Evolutionary conservation across 2,888 invertebrate genomes (phyloP).

Genomic region (Sphaeridia pumilis): DNA sequence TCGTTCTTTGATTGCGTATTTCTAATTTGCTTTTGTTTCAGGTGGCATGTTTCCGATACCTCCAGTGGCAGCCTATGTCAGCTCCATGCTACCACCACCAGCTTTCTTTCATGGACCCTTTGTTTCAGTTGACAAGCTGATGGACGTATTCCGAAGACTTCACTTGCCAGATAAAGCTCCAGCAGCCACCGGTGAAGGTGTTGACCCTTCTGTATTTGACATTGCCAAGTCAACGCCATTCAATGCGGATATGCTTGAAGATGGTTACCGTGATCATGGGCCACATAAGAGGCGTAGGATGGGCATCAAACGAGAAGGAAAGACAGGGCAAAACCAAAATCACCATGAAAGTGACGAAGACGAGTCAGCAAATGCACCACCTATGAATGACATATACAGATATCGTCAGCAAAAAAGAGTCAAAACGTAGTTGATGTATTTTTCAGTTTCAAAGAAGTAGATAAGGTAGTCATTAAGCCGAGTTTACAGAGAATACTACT

Average conservation of each 20-base stretch:
- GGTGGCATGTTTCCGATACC: constrained; percentile 95
- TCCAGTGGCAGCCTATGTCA: constrained; percentile 73
- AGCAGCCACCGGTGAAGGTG: constrained; percentile 57
- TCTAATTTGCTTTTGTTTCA: too few species aligned
- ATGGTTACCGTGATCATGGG: constrained; percentile 18
- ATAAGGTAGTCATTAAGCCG: too few species aligned
- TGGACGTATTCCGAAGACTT: constrained; percentile 77
- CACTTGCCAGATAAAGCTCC: constrained; percentile 71
- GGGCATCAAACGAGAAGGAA: constrained; percentile 45
- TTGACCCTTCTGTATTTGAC: constrained; percentile 74
- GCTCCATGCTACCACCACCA: constrained; percentile 86
- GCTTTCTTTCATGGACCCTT: constrained; percentile 87
- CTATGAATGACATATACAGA: constrained; percentile 83
- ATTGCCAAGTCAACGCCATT: constrained; percentile 78
- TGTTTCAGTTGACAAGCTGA: constrained; percentile 77
- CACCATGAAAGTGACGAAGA: constrained; percentile 64
- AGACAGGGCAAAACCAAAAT: constrained; percentile 19
- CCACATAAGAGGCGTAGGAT: constrained; percentile 50
- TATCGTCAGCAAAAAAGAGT: constrained; percentile 78
- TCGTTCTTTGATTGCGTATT: too few species aligned
- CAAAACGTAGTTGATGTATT: too few species aligned
- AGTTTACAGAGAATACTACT: too few species aligned
- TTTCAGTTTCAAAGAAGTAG: too few species aligned
- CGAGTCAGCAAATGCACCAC: constrained; percentile 53
- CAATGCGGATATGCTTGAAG: constrained; percentile 53